Percentiles rank a stretch among this genome's conserved stretches.
phyloP scores from a whole-genome alignment of 2,797 vertebrate species.

The Pelodytes ibericus region DNA sequence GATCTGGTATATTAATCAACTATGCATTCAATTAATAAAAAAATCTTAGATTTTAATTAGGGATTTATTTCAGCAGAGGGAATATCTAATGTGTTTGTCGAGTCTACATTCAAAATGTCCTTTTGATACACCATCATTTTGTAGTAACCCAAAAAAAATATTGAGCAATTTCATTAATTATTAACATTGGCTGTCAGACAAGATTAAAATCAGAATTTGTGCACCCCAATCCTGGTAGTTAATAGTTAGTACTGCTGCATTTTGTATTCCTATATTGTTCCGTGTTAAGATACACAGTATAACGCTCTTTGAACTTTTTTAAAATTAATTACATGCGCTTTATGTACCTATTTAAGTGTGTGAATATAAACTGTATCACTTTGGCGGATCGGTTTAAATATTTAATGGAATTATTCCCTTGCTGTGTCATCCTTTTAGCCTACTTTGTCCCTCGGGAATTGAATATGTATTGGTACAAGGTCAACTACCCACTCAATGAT shows the following conservation, averaged over 20 bases:
- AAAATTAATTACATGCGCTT: no score
- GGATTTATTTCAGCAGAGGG: not conserved
- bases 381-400: no score
- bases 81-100: not conserved
- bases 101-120: not conserved
- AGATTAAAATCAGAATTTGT: not conserved
- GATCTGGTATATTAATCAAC: not conserved
- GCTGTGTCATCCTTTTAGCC: no score
- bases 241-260: not conserved
- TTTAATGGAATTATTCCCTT: no score
- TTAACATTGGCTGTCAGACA: not conserved
- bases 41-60: not conserved
- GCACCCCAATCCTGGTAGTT: not conserved
- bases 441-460: no score
- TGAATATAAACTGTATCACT: no score
- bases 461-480: no score
- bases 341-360: no score
- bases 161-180: not conserved
- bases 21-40: not conserved
- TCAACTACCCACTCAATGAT: no score
- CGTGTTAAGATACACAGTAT: no score
- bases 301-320: no score
- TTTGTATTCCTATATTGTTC: no score
- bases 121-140: not conserved
- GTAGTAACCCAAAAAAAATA: not conserved